These are phyloP conservation scores for Schlechtendalia chinensis DNA, from an alignment of 1,140 invertebrate species.

Conservation along the genomic window DNA sequence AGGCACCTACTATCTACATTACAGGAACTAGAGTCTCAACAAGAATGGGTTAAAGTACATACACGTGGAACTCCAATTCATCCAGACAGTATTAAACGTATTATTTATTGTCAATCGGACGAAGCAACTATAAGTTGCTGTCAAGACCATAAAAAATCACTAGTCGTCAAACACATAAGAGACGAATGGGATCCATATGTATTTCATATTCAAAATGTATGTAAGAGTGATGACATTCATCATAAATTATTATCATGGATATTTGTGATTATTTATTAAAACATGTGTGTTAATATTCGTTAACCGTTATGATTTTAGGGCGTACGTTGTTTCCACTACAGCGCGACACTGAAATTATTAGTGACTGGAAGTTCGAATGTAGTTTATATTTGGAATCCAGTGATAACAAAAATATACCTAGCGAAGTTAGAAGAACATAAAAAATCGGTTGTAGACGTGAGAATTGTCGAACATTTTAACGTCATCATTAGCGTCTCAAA, in stretches of 20 bases:
- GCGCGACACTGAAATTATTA: constrained; percentile 56
- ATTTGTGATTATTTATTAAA: neutral
- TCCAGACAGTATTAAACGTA: constrained; percentile 55
- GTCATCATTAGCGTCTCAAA: constrained; percentile 58
- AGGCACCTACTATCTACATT: neutral
- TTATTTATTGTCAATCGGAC: constrained; percentile 57
- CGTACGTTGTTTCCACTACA: constrained; percentile 59
- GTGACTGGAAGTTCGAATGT: constrained; percentile 59
- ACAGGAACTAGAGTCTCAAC: constrained; percentile 58
- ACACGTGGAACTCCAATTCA: constrained; percentile 56
- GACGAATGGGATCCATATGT: constrained; percentile 58
- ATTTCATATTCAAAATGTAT: constrained; percentile 59
- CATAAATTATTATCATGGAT: neutral
- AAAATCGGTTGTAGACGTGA: constrained; percentile 57
- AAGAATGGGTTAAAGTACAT: constrained; percentile 56
- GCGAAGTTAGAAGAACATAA: constrained; percentile 55
- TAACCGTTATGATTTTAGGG: constrained; percentile 56
- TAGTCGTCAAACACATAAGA: constrained; percentile 57
- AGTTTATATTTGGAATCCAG: constrained; percentile 60
- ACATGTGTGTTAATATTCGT: neutral
- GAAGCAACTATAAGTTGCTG: constrained; percentile 59
- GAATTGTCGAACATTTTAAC: constrained; percentile 56
- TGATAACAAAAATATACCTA: constrained; percentile 55
- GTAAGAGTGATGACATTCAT: neutral
- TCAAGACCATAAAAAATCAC: constrained; percentile 57